phyloP scores from a whole-genome alignment of 2,888 invertebrate species.

The Rhorus exstirpatorius region DNA sequence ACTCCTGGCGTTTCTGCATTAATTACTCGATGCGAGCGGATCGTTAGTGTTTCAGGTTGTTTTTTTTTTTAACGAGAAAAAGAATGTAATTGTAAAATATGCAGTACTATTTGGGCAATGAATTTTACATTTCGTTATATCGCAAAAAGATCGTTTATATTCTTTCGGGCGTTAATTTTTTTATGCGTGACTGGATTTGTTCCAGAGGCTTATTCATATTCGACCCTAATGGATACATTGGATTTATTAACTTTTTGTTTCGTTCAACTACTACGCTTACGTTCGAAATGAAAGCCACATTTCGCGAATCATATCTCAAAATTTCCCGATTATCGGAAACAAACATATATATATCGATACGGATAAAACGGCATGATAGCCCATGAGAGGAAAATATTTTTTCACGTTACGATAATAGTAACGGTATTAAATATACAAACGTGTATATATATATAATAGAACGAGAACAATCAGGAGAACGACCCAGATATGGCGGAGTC shows the following conservation, averaged over 20 bases:
- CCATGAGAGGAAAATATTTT: background rate
- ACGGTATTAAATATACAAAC: background rate
- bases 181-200: too few species aligned
- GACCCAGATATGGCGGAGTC: constrained; percentile 28
- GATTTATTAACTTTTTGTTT: too few species aligned
- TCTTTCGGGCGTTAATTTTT: too few species aligned
- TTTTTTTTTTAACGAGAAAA: background rate
- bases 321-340: background rate
- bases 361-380: background rate
- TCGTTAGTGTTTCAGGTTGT: background rate
- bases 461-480: constrained; percentile 32
- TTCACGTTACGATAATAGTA: constrained; percentile 13
- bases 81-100: background rate
- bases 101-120: too few species aligned
- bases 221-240: too few species aligned
- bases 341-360: background rate
- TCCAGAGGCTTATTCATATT: too few species aligned
- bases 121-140: too few species aligned
- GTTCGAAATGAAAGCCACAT: background rate
- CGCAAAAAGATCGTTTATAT: too few species aligned
- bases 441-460: background rate
- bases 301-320: background rate
- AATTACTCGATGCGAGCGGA: background rate
- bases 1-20: background rate
- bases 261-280: background rate